phyloP scores from a whole-genome alignment of 37 sponge, comb jelly and placozoan species.

The Tethya wilhelma region DNA sequence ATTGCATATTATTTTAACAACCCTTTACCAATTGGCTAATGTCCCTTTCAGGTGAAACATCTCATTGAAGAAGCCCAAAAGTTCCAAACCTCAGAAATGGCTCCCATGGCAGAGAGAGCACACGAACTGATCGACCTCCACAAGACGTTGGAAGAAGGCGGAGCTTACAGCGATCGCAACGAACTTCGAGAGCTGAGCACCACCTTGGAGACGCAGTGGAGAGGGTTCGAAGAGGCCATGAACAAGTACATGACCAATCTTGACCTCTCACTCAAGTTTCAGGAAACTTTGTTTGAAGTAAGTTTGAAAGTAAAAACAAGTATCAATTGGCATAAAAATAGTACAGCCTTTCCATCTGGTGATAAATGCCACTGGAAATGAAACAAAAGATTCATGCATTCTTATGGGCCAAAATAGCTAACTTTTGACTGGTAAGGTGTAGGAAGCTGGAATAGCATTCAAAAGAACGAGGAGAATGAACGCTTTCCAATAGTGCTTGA shows the following conservation, averaged over 20 bases:
- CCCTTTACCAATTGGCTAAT: no score
- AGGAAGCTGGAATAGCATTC: no score
- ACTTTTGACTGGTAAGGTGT: no score
- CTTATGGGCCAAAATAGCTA: no score
- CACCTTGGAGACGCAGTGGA: slow-evolving; percentile 34
- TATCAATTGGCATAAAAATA: no score
- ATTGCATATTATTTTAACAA: not conserved
- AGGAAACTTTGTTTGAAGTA: slow-evolving; percentile 26
- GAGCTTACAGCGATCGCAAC: slow-evolving; percentile 15
- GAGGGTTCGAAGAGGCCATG: slow-evolving; percentile 9
- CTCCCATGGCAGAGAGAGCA: slow-evolving; percentile 10
- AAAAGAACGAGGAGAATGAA: no score
- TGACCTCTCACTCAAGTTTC: slow-evolving; percentile 42
- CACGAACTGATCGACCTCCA: not conserved
- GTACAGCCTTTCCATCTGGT: not conserved
- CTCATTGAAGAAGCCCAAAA: not conserved
- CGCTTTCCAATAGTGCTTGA: no score
- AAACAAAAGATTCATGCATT: no score
- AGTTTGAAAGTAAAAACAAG: not conserved
- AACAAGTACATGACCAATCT: slow-evolving; percentile 11
- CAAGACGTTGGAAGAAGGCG: slow-evolving; percentile 14
- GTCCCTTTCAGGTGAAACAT: not conserved
- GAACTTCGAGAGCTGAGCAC: slow-evolving; percentile 16
- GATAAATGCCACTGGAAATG: no score
- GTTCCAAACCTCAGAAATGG: slow-evolving; percentile 17